Evolutionary conservation across 2,113 vertebrate genomes (phyloP), one percentile per base, ranked within the genome.

Genomic region (Sinocyclocheilus grahami): DNA sequence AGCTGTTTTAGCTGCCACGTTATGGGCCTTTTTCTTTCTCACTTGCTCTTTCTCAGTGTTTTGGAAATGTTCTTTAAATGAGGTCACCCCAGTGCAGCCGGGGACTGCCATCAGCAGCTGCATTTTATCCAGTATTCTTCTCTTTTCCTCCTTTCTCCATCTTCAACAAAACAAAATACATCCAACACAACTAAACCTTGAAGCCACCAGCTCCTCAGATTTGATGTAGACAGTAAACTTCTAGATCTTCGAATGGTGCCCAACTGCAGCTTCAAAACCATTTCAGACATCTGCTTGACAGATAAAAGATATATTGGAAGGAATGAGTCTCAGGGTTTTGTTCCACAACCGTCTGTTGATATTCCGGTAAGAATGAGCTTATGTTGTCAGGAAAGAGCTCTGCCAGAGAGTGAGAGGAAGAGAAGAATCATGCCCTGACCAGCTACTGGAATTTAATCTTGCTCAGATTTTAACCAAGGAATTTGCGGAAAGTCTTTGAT

Each of bases 401-500:
- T 85, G 75, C 60, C 75, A 78, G 84, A 78, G 53, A 75, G 65
- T 82, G 81, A 78, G 30, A 78, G 65, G 88, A 79, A 79, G 85
- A 85, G 88, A 89, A 86, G 85, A 91, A 86, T 93, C 91, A 81
- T 94, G 92, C 92, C 90, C 78, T 92, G 86, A 89, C 92, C 93
- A 87, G 92, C 91, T 88, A 90, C 86, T 89, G 90, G 92, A 93
- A 92, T 94, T 93, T 87, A 78, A 91, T 90, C 89, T 67, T 80
- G 83, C 88, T 88, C 84, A 86, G 85, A 85, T 89, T 89, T 69
- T 83, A 79, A 42, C 78, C 58, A 55, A 83, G 69, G 86, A 87
- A 88, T 91, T 86, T 58, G 86, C 48, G 71, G 87, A 84, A 75
- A 88, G 78, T 16, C n/a, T 72, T 22, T 62, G 78, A 71, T 51